Percentiles rank a stretch among this genome's conserved stretches.
Conservation (phyloP, 1,140 invertebrate genomes). For the Papilio aristodemus region DNA sequence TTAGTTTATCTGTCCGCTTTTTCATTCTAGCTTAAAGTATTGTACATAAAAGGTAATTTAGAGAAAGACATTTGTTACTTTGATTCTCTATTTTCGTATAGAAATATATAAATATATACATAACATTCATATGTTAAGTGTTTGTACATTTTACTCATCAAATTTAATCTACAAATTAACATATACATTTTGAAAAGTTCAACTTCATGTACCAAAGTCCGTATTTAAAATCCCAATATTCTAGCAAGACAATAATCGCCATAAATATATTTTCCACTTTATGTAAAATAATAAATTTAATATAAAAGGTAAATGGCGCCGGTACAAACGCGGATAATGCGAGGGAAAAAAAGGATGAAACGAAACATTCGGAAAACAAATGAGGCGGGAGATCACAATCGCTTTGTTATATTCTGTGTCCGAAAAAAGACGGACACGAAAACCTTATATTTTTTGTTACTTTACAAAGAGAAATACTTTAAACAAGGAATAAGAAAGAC, state of each 20-base stretch:
- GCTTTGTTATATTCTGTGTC: conserved; percentile 15
- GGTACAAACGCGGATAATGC: conserved; percentile 1
- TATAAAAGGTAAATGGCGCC: conserved; percentile 2
- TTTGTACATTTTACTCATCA: no score
- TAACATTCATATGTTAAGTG: no score
- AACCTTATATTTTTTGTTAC: conserved; percentile 9
- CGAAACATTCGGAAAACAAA: conserved; percentile 20
- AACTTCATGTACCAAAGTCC: no score
- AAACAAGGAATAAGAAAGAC: background rate
- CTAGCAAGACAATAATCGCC: no score
- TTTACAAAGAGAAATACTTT: background rate
- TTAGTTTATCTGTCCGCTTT: background rate
- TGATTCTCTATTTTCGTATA: no score
- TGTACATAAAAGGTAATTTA: background rate
- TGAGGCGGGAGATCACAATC: conserved; percentile 21
- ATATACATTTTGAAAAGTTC: no score
- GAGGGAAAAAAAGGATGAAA: conserved; percentile 10
- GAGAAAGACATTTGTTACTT: background rate
- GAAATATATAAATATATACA: no score
- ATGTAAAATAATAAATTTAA: conserved; percentile 15
- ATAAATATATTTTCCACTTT: background rate
- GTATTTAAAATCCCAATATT: no score
- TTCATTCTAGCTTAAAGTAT: background rate
- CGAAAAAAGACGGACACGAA: background rate
- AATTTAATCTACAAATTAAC: no score